These are phyloP conservation scores for Atta colombica DNA, from an alignment of 1,140 invertebrate species.

Conservation along the genomic window DNA sequence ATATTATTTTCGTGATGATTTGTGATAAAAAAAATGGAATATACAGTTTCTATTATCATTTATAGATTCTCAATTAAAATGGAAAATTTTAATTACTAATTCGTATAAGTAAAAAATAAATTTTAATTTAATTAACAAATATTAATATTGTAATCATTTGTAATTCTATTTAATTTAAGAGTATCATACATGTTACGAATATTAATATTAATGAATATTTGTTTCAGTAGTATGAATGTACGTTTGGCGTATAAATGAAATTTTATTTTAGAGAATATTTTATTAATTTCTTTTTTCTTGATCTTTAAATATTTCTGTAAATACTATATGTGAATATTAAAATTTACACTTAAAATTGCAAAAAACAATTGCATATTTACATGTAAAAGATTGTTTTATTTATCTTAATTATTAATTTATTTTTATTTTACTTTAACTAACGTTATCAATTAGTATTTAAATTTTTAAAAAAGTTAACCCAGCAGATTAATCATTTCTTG, in stretches of 20 bases:
- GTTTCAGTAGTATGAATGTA: background rate
- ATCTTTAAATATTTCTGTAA: background rate
- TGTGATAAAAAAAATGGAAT: slow-evolving; percentile 17
- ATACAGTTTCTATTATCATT: slow-evolving; percentile 11
- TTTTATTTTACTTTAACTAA: background rate
- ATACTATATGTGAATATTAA: background rate
- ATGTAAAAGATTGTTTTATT: background rate
- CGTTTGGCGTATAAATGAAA: background rate
- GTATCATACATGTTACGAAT: background rate
- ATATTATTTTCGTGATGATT: slow-evolving; percentile 22
- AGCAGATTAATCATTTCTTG: too few species aligned
- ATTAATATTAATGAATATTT: background rate
- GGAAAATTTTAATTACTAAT: slow-evolving; percentile 8
- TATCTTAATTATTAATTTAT: background rate
- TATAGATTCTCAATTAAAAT: slow-evolving; percentile 3
- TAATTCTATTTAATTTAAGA: slow-evolving; percentile 2
- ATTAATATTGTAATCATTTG: slow-evolving; percentile 9
- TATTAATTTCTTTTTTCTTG: background rate
- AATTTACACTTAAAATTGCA: background rate
- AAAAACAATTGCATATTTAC: background rate
- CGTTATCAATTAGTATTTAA: background rate
- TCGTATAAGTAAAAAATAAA: slow-evolving; percentile 10
- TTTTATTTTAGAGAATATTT: slow-evolving; percentile 2
- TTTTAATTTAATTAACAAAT: slow-evolving; percentile 21
- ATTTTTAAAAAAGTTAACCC: too few species aligned